Conservation (phyloP, 1,140 invertebrate genomes). For the Drosophila novamexicana region DNA sequence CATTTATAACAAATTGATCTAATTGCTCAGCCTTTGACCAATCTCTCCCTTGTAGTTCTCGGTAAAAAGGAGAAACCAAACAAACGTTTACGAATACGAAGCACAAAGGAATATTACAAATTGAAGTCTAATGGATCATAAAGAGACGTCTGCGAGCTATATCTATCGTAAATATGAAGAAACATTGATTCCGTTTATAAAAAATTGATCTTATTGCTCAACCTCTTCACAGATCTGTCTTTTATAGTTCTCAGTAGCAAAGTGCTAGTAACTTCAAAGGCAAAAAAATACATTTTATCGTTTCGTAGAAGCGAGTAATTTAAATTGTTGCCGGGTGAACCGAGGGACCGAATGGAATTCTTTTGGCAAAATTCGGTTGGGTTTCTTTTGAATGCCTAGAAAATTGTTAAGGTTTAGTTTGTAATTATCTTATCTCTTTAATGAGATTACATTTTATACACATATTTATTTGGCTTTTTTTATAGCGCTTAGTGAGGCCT, state of each 20-base stretch:
- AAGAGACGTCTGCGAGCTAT: too few relatives aligned
- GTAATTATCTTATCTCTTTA: slow-evolving; percentile 45
- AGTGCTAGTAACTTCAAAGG: slow-evolving; percentile 14
- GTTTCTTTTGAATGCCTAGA: slow-evolving; percentile 5
- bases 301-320: slow-evolving; percentile 24
- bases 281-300: slow-evolving; percentile 20
- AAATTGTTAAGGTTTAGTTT: slow-evolving; percentile 25
- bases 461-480: slow-evolving; percentile 14
- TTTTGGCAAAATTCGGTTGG: slow-evolving; percentile 13
- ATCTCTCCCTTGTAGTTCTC: not conserved
- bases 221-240: not conserved
- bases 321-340: slow-evolving; percentile 4
- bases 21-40: not conserved
- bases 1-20: too few relatives aligned
- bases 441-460: slow-evolving; percentile 14
- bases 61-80: not conserved
- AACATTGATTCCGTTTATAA: too few relatives aligned
- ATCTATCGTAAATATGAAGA: too few relatives aligned
- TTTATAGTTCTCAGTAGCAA: slow-evolving; percentile 1
- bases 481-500: slow-evolving; percentile 5
- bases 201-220: too few relatives aligned
- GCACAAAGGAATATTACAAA: too few relatives aligned
- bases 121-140: too few relatives aligned
- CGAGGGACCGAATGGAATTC: slow-evolving; percentile 23
- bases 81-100: too few relatives aligned